Percentiles rank a stretch among this genome's conserved stretches.
These are phyloP conservation scores for Rhinolophus sinicus DNA, from an alignment of 2,113 vertebrate species.

Conservation along the genomic window DNA sequence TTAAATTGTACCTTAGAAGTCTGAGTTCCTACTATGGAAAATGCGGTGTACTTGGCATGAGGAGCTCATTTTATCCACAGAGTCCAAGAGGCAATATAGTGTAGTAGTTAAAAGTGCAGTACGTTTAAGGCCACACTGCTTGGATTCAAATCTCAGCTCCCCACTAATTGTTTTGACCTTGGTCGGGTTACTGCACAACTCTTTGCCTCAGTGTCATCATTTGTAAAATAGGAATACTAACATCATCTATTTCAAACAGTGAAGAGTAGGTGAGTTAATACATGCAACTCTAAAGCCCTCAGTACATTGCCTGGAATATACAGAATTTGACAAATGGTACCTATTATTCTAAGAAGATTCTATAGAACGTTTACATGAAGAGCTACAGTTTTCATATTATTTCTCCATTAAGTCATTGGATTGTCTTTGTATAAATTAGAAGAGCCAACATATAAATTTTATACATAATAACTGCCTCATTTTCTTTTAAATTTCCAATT, in stretches of 20 bases:
- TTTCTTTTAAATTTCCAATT: background rate
- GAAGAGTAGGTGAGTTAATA: background rate
- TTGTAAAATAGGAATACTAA: background rate
- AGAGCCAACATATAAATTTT: background rate
- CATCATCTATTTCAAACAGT: background rate
- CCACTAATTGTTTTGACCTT: background rate
- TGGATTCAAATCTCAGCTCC: background rate
- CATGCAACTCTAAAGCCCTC: background rate
- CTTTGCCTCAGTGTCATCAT: background rate
- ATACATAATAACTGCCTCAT: background rate
- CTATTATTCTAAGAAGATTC: background rate
- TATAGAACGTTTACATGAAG: background rate
- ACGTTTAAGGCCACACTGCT: background rate
- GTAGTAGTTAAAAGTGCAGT: background rate
- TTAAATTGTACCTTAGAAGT: background rate
- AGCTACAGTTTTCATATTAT: slow-evolving; percentile 20
- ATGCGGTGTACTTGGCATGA: background rate
- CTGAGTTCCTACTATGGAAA: background rate
- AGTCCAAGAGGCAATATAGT: background rate
- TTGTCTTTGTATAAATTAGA: background rate
- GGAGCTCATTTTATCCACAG: background rate
- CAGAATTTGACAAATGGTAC: background rate
- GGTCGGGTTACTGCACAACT: background rate
- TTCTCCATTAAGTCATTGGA: background rate
- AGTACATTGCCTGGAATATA: background rate